Conservation (phyloP, 2,113 vertebrate genomes). For the Leucosticte australis region DNA sequence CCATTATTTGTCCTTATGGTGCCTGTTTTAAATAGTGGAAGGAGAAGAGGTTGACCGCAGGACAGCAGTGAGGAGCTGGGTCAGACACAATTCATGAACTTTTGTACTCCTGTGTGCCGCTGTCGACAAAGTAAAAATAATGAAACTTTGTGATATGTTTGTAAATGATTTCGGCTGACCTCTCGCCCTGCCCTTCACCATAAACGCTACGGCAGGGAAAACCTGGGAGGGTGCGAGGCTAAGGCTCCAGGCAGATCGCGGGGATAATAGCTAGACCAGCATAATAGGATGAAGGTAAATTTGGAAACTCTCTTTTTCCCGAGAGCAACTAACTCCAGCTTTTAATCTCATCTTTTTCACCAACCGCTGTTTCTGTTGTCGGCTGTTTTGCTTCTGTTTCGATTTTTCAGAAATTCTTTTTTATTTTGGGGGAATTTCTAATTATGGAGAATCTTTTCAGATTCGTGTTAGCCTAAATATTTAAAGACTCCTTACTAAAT, state of each 20-base stretch:
- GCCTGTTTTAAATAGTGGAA: constrained; percentile 37
- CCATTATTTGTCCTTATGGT: constrained; percentile 61
- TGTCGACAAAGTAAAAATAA: constrained; percentile 89
- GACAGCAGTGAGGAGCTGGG: constrained; percentile 73
- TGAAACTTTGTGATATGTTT: constrained; percentile 93
- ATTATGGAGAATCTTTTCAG: not conserved
- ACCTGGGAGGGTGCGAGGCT: constrained; percentile 66
- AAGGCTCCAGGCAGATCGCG: constrained; percentile 42
- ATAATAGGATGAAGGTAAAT: constrained; percentile 68
- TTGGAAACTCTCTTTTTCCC: constrained; percentile 17
- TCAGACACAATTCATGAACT: constrained; percentile 83
- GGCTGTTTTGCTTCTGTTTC: constrained; percentile 20
- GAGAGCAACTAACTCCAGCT: constrained; percentile 32
- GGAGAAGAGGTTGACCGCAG: constrained; percentile 55
- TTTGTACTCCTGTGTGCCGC: constrained; percentile 84
- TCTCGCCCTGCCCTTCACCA: constrained; percentile 84
- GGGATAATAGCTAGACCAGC: constrained; percentile 51
- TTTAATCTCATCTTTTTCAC: constrained; percentile 17
- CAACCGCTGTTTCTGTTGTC: constrained; percentile 3
- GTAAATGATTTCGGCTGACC: constrained; percentile 94
- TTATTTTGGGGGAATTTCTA: not conserved
- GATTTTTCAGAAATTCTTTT: not conserved
- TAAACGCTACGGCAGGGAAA: constrained; percentile 70
- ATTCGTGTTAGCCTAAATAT: not conserved
- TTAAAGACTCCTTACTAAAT: not conserved